A percentile compares a stretch with the other conserved stretches of the same genome.
These are phyloP conservation scores for Sycophila texana DNA, from an alignment of 2,888 invertebrate genomes.

Conservation along the genomic window DNA sequence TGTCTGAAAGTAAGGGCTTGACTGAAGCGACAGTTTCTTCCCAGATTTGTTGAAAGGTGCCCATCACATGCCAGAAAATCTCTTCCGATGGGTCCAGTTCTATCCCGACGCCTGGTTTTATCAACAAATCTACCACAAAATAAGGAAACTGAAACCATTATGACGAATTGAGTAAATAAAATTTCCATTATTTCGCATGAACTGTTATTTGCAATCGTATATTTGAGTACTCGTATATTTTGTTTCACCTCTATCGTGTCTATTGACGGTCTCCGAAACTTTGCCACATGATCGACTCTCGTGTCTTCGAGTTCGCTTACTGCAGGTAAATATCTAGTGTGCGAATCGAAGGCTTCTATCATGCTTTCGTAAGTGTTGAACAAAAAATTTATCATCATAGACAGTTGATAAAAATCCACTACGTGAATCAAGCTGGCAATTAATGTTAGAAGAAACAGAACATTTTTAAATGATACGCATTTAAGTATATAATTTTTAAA, in stretches of 20 bases:
- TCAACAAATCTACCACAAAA: slow-evolving; percentile 79
- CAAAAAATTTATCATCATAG: slow-evolving; percentile 82
- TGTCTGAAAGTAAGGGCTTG: slow-evolving; percentile 84
- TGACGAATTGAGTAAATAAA: neutral
- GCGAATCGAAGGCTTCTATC: slow-evolving; percentile 77
- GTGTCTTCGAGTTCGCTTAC: slow-evolving; percentile 73
- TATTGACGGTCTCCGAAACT: slow-evolving; percentile 74
- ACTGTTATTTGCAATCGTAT: neutral
- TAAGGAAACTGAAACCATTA: slow-evolving; percentile 79
- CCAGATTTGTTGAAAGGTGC: slow-evolving; percentile 82
- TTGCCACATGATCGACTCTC: slow-evolving; percentile 77
- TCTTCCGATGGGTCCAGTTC: slow-evolving; percentile 80
- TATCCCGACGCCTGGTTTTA: slow-evolving; percentile 70
- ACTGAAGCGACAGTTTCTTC: slow-evolving; percentile 83
- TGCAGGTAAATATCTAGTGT: slow-evolving; percentile 77
- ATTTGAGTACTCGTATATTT: neutral
- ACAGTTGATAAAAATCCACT: slow-evolving; percentile 84
- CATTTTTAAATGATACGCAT: slow-evolving; percentile 25
- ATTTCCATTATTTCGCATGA: neutral
- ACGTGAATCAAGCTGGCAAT: slow-evolving; percentile 82
- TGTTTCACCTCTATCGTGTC: neutral
- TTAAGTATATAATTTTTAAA: too few species aligned
- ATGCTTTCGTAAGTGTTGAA: slow-evolving; percentile 81
- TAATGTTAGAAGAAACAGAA: neutral
- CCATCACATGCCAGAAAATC: slow-evolving; percentile 79